Percentiles rank a stretch among this genome's conserved stretches.
These are phyloP conservation scores for Holothuria leucospilota DNA, from an alignment of 53 echinoderm and acorn worm genomes.

Conservation along the genomic window DNA sequence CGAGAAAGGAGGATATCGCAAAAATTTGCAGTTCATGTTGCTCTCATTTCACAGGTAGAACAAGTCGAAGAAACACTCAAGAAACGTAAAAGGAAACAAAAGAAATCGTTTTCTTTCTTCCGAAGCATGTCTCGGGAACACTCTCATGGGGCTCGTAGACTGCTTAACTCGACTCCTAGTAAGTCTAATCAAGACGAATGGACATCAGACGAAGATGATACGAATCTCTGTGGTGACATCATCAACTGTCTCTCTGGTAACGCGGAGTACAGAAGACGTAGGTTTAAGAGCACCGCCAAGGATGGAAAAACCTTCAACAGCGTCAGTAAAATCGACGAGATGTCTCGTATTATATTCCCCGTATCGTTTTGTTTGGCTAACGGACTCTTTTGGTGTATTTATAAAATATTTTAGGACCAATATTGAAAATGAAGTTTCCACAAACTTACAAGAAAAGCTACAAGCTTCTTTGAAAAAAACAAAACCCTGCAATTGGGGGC, in stretches of 20 bases:
- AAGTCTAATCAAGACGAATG: constrained; percentile 20
- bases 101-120: constrained; percentile 66
- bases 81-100: constrained; percentile 61
- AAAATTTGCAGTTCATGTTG: background rate
- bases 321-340: constrained; percentile 92
- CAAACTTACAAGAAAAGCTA: no score
- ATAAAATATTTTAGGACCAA: no score
- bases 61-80: constrained; percentile 87
- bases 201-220: constrained; percentile 46
- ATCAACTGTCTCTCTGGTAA: constrained; percentile 89
- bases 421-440: no score
- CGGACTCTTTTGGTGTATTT: constrained; percentile 41
- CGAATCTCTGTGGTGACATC: constrained; percentile 65
- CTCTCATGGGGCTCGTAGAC: constrained; percentile 11
- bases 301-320: constrained; percentile 87
- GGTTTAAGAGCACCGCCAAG: constrained; percentile 67
- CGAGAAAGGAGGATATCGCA: no score
- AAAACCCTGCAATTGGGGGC: no score
- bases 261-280: constrained; percentile 74
- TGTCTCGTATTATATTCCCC: constrained; percentile 82
- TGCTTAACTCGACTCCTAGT: constrained; percentile 45
- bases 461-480: no score
- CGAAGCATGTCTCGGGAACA: constrained; percentile 69
- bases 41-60: constrained; percentile 60
- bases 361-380: constrained; percentile 78